A percentile compares a stretch with the other conserved stretches of the same genome.
Evolutionary conservation across 2,888 invertebrate genomes (phyloP).

Genomic region (Masnerella sp.): DNA sequence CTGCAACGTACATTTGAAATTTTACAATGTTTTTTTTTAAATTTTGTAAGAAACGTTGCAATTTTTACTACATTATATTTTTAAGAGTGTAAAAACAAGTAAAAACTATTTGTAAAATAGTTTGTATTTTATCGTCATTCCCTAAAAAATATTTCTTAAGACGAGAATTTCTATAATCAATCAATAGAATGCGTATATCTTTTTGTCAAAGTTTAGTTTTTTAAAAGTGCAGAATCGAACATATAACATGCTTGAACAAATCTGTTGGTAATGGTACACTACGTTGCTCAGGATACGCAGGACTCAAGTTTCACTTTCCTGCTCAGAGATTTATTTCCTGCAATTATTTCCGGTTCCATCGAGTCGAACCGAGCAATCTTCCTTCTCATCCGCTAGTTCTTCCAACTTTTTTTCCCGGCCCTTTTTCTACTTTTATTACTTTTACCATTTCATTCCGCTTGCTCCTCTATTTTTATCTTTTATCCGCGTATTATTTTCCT

Average conservation of each 20-base stretch:
- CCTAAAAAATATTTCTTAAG: too few species aligned
- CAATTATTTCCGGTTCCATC: constrained; percentile 45
- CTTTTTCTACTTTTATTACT: constrained; percentile 44
- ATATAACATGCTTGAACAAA: constrained; percentile 21
- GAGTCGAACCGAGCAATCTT: constrained; percentile 38
- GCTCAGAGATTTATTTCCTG: constrained; percentile 53
- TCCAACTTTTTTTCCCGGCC: constrained; percentile 10
- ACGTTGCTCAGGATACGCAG: constrained; percentile 22
- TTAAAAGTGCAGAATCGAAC: constrained; percentile 3
- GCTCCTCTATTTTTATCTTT: constrained; percentile 17
- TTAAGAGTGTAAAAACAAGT: too few species aligned
- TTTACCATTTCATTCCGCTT: constrained; percentile 32
- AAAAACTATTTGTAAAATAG: too few species aligned
- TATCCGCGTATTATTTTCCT: constrained; percentile 47
- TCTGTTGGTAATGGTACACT: constrained; percentile 34
- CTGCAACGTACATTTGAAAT: too few species aligned
- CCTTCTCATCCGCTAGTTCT: constrained; percentile 32
- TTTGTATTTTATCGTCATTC: too few species aligned
- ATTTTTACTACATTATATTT: too few species aligned
- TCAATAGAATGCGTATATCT: too few species aligned
- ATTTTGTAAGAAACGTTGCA: too few species aligned
- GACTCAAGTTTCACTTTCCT: constrained; percentile 51
- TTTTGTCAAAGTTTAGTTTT: too few species aligned
- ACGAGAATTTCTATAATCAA: too few species aligned
- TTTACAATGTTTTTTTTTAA: too few species aligned